These are phyloP conservation scores for Tribolium castaneum DNA, from an alignment of 1,140 invertebrate genomes.

Conservation along the genomic window DNA sequence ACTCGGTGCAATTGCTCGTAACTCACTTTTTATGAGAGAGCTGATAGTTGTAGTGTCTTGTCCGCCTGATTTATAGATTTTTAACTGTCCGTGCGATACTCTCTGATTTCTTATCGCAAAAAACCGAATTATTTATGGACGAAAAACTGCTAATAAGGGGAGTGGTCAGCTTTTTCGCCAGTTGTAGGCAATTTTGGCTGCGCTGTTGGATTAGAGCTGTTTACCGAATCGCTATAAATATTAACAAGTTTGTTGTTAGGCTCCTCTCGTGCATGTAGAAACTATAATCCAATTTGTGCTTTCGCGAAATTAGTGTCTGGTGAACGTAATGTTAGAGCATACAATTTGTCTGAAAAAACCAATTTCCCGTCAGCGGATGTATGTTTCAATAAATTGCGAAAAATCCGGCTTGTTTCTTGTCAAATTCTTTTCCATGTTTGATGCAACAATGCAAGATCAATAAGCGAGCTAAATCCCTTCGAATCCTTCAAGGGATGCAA, in stretches of 20 bases:
- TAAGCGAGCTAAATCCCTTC: not conserved
- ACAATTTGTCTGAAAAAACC: slow-evolving; percentile 1
- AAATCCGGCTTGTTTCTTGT: not conserved
- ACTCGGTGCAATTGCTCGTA: slow-evolving; percentile 26
- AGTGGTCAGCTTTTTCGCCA: too few species aligned
- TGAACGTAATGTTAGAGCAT: slow-evolving; percentile 17
- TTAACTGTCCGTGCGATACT: not conserved
- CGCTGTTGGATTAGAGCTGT: slow-evolving; percentile 7
- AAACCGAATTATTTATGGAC: slow-evolving; percentile 13
- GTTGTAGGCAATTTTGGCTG: not conserved
- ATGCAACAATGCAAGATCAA: slow-evolving; percentile 32
- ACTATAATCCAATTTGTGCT: slow-evolving; percentile 19
- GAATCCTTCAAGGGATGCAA: not conserved
- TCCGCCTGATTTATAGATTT: slow-evolving; percentile 15
- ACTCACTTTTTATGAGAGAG: slow-evolving; percentile 12
- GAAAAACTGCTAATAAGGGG: too few species aligned
- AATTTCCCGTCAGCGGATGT: not conserved
- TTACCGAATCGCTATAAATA: slow-evolving; percentile 30
- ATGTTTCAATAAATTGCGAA: not conserved
- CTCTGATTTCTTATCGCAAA: not conserved
- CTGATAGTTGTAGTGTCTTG: slow-evolving; percentile 25
- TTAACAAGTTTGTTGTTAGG: slow-evolving; percentile 26
- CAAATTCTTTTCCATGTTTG: slow-evolving; percentile 1
- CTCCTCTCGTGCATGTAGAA: slow-evolving; percentile 1
- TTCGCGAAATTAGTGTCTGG: slow-evolving; percentile 21